phyloP scores from a whole-genome alignment of 2,113 vertebrate genomes.

The Megalops atlanticus region DNA sequence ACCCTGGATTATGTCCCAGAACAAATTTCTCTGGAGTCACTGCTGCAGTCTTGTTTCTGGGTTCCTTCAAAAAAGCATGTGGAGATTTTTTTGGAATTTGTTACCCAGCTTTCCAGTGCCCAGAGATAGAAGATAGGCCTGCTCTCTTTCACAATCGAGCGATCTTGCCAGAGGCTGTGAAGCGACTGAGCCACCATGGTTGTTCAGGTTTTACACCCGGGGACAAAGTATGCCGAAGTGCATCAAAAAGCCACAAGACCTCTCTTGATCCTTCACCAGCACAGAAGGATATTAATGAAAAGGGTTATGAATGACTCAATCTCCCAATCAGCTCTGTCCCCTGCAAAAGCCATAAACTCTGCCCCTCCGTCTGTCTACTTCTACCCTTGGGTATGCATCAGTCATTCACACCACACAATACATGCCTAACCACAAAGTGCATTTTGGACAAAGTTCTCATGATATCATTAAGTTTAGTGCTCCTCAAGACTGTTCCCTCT shows the following conservation, averaged over 20 bases:
- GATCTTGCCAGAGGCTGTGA: conserved; percentile 46
- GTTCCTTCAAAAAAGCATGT: conserved; percentile 17
- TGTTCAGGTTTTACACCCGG: conserved; percentile 17
- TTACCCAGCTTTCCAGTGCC: neutral
- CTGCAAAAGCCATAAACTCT: conserved; percentile 51
- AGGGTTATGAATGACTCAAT: conserved; percentile 51
- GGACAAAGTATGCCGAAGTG: neutral
- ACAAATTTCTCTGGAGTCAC: neutral
- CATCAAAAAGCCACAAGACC: conserved; percentile 1
- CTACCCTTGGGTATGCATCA: conserved; percentile 1
- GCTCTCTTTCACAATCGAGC: conserved; percentile 61
- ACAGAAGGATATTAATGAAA: conserved; percentile 61
- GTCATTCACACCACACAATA: conserved; percentile 44
- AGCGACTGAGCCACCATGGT: conserved; percentile 35
- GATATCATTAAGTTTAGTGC: conserved; percentile 53
- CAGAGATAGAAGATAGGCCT: conserved; percentile 39
- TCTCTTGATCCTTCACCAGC: conserved; percentile 43
- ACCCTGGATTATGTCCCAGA: conserved; percentile 20
- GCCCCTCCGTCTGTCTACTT: conserved; percentile 3
- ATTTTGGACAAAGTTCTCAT: conserved; percentile 44
- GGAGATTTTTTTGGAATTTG: conserved; percentile 8
- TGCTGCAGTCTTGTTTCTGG: conserved; percentile 8
- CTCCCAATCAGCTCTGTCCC: conserved; percentile 49
- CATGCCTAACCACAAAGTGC: conserved; percentile 42
- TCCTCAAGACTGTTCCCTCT: conserved; percentile 38